Percentiles rank a stretch among this genome's conserved stretches.
Evolutionary conservation across 92 coral and sea anemone genomes (phyloP).

Genomic region (Diadumene lineata): DNA sequence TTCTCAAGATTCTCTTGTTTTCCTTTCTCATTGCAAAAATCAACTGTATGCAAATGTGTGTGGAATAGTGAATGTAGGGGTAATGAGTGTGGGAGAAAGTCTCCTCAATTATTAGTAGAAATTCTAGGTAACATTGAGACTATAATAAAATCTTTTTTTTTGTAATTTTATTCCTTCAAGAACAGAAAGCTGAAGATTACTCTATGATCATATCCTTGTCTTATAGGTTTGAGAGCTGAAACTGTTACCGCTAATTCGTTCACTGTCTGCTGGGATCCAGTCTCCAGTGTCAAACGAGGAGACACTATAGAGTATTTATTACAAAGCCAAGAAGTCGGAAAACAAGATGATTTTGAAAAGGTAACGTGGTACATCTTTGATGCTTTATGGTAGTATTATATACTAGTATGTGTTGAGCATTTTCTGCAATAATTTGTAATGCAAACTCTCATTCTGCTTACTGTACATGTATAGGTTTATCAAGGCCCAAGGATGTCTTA

Average conservation of each 20-base stretch:
- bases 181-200: too few species aligned
- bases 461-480: constrained; percentile 55
- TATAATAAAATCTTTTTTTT: too few species aligned
- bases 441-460: not conserved
- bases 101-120: too few species aligned
- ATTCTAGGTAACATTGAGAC: too few species aligned
- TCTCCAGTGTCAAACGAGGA: constrained; percentile 55
- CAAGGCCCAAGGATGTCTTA: constrained; percentile 70
- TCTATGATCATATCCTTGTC: too few species aligned
- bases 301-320: constrained; percentile 79
- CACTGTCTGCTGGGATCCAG: constrained; percentile 80
- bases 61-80: too few species aligned
- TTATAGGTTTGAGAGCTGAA: constrained; percentile 65
- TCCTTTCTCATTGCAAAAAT: too few species aligned
- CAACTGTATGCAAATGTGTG: too few species aligned
- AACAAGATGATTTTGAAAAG: constrained; percentile 73
- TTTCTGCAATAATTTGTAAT: not conserved
- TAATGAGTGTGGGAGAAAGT: too few species aligned
- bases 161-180: too few species aligned
- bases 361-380: constrained; percentile 19
- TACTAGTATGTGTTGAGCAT: not conserved
- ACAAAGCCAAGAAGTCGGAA: constrained; percentile 73
- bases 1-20: too few species aligned
- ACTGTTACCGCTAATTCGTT: constrained; percentile 46
- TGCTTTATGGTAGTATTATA: not conserved